These are phyloP conservation scores for Danio rerio DNA, from an alignment of 2,113 vertebrate species.

Conservation along the genomic window GRCz12tu NC_133189.1:13338001-13338500, in stretches of 20 bases:
- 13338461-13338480: conserved; percentile 27
- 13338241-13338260: not conserved
- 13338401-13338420: conserved; percentile 16
- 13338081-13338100: too few species aligned
- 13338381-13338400: not conserved
- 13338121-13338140: too few species aligned
- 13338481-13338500: conserved; percentile 36
- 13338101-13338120: too few species aligned
- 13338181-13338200: too few species aligned
- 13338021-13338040: too few species aligned
- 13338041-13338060: too few species aligned
- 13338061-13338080: too few species aligned
- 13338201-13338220: too few species aligned
- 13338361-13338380: not conserved
- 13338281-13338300: not conserved
- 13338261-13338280: not conserved
- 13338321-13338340: not conserved
- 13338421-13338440: conserved; percentile 23
- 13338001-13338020: too few species aligned
- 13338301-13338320: not conserved
- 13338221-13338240: too few species aligned
- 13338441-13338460: not conserved
- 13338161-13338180: too few species aligned
- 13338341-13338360: not conserved
- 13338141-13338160: too few species aligned